Base-by-base conservation (phyloP, 1,140 invertebrate species). In the Drosophila guanche region DNA sequence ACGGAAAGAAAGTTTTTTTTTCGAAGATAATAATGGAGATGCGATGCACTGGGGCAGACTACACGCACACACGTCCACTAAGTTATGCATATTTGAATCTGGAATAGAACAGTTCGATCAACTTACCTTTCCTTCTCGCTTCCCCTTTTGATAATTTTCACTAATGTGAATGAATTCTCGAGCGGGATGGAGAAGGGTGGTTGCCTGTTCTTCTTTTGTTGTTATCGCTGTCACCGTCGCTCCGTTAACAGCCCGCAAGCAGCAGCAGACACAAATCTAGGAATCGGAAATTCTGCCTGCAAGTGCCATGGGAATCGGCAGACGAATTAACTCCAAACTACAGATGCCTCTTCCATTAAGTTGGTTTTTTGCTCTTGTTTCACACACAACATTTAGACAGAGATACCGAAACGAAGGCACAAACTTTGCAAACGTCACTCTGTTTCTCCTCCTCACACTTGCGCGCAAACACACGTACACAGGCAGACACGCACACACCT, bases 381-480 rank as follows among this genome's bases (percentile, higher is more conserved):
- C 50, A 83, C 79, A 69, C 48, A 14, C 10, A 16, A 74, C 78
- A 81, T 83, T 81, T 81, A 46, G 48, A 83, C 55, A 10, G 73
- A 77, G 50, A 83, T 20, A 20, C 78, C 45, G 48, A 37, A 12
- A 37, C 8, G 33, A 10, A 37, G 33, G 33, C 3, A 40, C 54
- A 46, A 61, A 51, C 57, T 76, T 63, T 83, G 79, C 79, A 84
- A 84, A 83, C 79, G 79, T 83, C 79, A 84, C 63, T 33, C 7
- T 37, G 33, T 37, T 37, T 37, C 33, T 37, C 33, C 66, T 74
- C 56, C 52, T 74, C 63, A 48, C 41, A 43, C 27, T 54, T 58
- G 20, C 37, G 43, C 63, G 52, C 47, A 73, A 46, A 67, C 53
- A 68, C 46, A 60, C 37, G 53, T 48, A 77, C 70, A 70, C 41